Evolutionary conservation across 2,797 vertebrate genomes (phyloP).

Genomic region (Gadopsis marmoratus): DNA sequence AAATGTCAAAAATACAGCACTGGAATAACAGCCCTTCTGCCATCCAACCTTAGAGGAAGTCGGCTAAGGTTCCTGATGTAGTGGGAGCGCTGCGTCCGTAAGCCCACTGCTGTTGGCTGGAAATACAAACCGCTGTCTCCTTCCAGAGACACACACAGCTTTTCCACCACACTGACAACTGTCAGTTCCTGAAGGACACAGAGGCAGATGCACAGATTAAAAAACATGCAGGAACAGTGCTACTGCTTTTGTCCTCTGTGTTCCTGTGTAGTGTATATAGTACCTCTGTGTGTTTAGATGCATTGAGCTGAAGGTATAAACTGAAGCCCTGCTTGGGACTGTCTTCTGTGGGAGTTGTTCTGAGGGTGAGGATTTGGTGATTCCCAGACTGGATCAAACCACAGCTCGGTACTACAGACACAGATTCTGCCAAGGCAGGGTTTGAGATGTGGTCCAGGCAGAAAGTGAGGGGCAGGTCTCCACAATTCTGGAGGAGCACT

Average conservation of each 20-base stretch:
- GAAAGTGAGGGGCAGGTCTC: slow-evolving; percentile 88
- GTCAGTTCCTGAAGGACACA: slow-evolving; percentile 84
- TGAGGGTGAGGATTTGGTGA: slow-evolving; percentile 90
- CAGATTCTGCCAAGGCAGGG: slow-evolving; percentile 39
- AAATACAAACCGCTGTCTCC: slow-evolving; percentile 86
- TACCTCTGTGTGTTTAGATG: slow-evolving; percentile 88
- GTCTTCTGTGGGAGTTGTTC: slow-evolving; percentile 82
- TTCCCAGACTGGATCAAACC: slow-evolving; percentile 85
- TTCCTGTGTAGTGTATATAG: background rate
- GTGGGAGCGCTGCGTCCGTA: slow-evolving; percentile 77
- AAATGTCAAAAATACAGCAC: slow-evolving; percentile 22
- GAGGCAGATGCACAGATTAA: slow-evolving; percentile 9
- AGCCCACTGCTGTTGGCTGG: slow-evolving; percentile 88
- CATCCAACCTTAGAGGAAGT: slow-evolving; percentile 82
- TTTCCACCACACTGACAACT: slow-evolving; percentile 85
- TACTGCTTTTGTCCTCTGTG: too few species aligned
- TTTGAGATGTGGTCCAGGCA: slow-evolving; percentile 76
- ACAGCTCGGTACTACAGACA: slow-evolving; percentile 85
- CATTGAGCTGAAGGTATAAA: slow-evolving; percentile 89
- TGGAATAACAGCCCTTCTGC: slow-evolving; percentile 8
- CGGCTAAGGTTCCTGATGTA: slow-evolving; percentile 88
- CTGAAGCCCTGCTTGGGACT: slow-evolving; percentile 74
- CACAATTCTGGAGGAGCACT: slow-evolving; percentile 87
- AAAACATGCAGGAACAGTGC: background rate
- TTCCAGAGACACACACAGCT: slow-evolving; percentile 85